Evolutionary conservation across 1,140 invertebrate species (phyloP).

Genomic region (Homalodisca vitripennis): DNA sequence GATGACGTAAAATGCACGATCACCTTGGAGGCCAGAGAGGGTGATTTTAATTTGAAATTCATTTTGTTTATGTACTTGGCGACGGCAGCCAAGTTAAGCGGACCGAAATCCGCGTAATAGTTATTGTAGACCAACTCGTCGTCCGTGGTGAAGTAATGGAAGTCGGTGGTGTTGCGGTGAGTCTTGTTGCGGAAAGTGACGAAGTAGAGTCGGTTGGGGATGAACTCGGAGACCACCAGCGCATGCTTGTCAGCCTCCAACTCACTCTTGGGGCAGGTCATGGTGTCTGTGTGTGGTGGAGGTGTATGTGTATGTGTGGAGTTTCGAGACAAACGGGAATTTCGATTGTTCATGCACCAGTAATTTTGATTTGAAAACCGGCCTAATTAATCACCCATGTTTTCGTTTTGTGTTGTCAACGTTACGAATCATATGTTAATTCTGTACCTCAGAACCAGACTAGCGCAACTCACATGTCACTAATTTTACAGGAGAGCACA

Average conservation of each 20-base stretch:
- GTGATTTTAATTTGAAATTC: constrained; percentile 69
- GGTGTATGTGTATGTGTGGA: background rate
- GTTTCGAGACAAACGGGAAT: no score
- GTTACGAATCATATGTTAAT: no score
- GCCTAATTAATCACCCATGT: no score
- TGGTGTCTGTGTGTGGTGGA: background rate
- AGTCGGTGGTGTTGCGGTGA: constrained; percentile 77
- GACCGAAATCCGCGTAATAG: constrained; percentile 97
- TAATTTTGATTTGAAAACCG: no score
- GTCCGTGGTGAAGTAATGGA: constrained; percentile 91
- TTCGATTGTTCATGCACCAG: no score
- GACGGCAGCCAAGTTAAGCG: constrained; percentile 91
- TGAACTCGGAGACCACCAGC: constrained; percentile 14
- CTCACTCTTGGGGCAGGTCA: background rate
- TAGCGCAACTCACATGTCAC: no score
- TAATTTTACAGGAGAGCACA: no score
- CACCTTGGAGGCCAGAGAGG: constrained; percentile 63
- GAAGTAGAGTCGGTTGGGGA: constrained; percentile 89
- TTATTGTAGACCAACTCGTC: constrained; percentile 92
- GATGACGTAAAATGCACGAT: constrained; percentile 92
- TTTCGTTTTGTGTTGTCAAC: no score
- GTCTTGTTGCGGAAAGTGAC: constrained; percentile 75
- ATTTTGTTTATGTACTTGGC: constrained; percentile 66
- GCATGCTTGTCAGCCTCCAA: constrained; percentile 20
- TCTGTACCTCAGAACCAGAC: no score